Base-by-base conservation (phyloP, 2,888 invertebrate species). In the Conistra vaccinii region DNA sequence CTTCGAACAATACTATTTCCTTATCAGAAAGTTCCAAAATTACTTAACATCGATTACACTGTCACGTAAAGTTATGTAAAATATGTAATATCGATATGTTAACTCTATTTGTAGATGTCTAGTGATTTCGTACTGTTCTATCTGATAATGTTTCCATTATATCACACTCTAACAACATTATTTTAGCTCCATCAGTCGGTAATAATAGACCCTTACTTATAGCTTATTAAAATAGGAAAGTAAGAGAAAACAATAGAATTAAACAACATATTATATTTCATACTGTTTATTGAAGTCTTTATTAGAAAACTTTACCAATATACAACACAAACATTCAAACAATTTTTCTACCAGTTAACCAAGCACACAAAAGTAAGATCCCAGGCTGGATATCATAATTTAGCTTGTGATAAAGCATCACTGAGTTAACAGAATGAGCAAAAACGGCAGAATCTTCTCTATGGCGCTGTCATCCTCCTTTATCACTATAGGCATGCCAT, bases 41-140 rank as follows among this genome's bases (percentile, higher is more conserved):
- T 73, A 86, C 82, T 70, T 73, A 83, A 88, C n/a, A 76, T 26
- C 48, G 67, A 80, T 80, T 58, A 66, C 3, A 17, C 32, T 58
- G 85, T 88, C 91, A 91, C 89, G 90, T 90, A 87, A 65, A 61
- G 23, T 88, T 87, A 83, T 84, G 89, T 82, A 85, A 87, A 82
- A 17, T 76, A 63, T 55, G 42, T 76, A 76, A 67, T 69, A 53
- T 65, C 39, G 65, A 69, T 65, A 65, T 55, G 45, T 63, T 62
- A 62, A 67, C 23, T 62, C 60, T 81, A 70, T 66, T 66, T 26
- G 23, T 70, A 60, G 55, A 69, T 69, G 45, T 68, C 35, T 35
- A 39, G 12, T 51, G 26, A 81, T 35, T 53, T n/a, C 29, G 2
- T 61, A 23, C 2, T 17, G 10, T 45, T 32, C 26, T 68, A 10